Base-by-base conservation (phyloP, 2,797 vertebrate species). In the Nannoperca obscura region DNA sequence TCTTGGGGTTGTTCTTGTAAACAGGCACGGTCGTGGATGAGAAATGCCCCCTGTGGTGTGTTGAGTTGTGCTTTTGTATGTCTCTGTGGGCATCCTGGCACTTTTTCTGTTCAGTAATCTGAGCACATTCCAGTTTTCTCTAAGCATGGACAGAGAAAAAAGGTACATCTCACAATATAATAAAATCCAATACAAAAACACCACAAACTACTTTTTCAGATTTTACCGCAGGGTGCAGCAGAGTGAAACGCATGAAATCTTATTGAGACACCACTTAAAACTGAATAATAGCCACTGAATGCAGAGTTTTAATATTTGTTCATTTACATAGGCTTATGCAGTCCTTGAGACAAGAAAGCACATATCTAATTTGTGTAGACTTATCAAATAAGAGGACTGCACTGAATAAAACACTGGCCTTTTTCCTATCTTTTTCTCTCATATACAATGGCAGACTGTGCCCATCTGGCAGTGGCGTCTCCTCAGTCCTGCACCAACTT, bases 11-110 rank as follows among this genome's bases (percentile, higher is more conserved):
- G 78, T 66, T 84, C 80, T 81, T 71, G 69, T 80, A 55, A 78
- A 80, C 71, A 71, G 86, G 57, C 64, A 13, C 71, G 49, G 68
- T 73, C 27, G n/a, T 74, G 36, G 63, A 84, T 80, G 77, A 85
- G 76, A 80, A 71, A 78, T 38, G 63, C 69, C 81, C 75, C 81
- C 72, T 13, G 82, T 8, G 69, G 84, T 10, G 76, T 75, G 58
- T 55, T 79, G 71, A 24, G 57, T 78, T 80, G 71, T 65, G 78
- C 76, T 81, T 82, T 87, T 90, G 69, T 85, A 24, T 19, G 52
- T 82, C 86, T 89, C 84, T 59, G 70, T 74, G 77, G 79, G 80
- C 78, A 79, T 75, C 70, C 73, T 84, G 76, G 65, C 78, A 85
- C 74, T 69, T 74, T 62, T 57, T 78, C 80, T 73, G 42, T 80